These are phyloP conservation scores for Cephus sareptanus DNA, from an alignment of 2,888 invertebrate genomes.

Conservation along the genomic window DNA sequence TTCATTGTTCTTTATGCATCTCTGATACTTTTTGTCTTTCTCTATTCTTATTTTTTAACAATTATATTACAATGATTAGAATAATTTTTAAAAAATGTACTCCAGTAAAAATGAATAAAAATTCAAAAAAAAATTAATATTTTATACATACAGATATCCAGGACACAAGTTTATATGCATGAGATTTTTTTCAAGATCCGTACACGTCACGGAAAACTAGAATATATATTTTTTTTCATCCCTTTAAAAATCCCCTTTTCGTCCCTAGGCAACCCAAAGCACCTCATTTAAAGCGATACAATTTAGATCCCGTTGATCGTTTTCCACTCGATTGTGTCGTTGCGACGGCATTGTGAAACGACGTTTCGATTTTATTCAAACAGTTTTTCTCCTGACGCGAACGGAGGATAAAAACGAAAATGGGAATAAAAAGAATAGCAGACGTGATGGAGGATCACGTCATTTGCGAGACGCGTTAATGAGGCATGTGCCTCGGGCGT, in stretches of 20 bases:
- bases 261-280: background rate
- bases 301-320: background rate
- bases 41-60: no score
- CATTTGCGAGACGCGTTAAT: constrained; percentile 51
- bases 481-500: constrained; percentile 49
- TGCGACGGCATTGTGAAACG: background rate
- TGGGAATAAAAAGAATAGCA: constrained; percentile 16
- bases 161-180: background rate
- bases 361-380: background rate
- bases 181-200: background rate
- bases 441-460: constrained; percentile 45
- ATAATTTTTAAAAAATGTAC: background rate
- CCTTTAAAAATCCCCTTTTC: background rate
- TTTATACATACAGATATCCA: background rate
- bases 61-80: no score
- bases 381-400: background rate
- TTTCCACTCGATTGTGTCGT: background rate
- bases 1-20: no score
- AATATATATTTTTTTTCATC: background rate
- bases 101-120: background rate
- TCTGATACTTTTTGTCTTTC: no score
- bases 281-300: background rate
- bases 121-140: background rate
- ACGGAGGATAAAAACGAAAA: background rate
- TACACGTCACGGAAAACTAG: background rate